Evolutionary conservation across 2,113 vertebrate genomes (phyloP), one percentile per base, ranked within the genome.

Genomic region (Plotosus lineatus): DNA sequence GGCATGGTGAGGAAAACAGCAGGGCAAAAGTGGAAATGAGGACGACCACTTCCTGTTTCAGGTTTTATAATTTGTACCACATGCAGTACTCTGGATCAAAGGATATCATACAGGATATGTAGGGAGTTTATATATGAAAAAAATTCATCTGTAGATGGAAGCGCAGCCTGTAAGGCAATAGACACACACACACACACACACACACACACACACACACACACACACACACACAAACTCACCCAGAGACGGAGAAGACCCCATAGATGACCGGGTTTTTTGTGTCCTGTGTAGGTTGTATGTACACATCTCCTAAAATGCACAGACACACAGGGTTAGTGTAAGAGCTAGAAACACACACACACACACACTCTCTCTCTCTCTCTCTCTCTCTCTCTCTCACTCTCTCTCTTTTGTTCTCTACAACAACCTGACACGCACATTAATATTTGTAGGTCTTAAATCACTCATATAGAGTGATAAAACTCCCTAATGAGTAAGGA

Each of bases 221-320:
- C 28, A 63, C 48, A 71, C 36, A 53, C 42, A 68, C 65, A 58
- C 36, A 68, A 17, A 92, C 96, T 94, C 77, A 99, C 98, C 98
- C 98, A 0, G 97, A 98, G 58, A 97, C 95, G 0, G 96, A 96
- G 88, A 99, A 99, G 58, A 98, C 96, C 0, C 95, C 97, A 0
- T 98, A 99, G 88, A 99, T 98, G 81, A 98, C 91, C 0, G 97
- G 97, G 77, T 97, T 98, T 91, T 98, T 98, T 83, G 92, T 94
- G 85, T 99, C 97, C 88, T 99, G 97, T 10, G 95, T 98, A 88
- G 97, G 96, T 88, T 98, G 97, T 83, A 99, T 95, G 91, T 98
- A 99, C 87, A 99, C 96, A 0, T 97, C 96, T 91, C 96, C 97
- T 99, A 90, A 92, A 86, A 80, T 82, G 79, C 36, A 88, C 76